A percentile compares a stretch with the other conserved stretches of the same genome.
Evolutionary conservation across 2,797 vertebrate species (phyloP).

Genomic region (Platalea minor): DNA sequence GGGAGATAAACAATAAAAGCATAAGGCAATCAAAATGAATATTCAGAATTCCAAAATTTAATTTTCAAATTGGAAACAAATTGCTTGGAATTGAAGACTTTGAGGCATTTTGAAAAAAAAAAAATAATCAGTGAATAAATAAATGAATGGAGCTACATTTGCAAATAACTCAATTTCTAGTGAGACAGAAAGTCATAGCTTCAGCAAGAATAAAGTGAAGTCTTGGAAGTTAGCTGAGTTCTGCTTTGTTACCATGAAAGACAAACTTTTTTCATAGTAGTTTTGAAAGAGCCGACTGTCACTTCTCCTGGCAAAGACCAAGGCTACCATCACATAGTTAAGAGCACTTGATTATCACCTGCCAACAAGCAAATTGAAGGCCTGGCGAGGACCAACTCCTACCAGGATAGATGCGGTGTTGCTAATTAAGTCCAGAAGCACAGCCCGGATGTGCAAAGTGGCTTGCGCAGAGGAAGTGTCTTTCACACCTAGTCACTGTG

Average conservation of each 20-base stretch:
- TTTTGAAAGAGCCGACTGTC: neutral
- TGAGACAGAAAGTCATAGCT: neutral
- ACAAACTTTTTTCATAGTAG: neutral
- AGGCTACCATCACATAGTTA: neutral
- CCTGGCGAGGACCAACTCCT: neutral
- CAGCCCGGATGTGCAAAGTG: constrained; percentile 19
- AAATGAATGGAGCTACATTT: neutral
- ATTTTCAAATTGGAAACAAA: neutral
- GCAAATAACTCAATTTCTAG: neutral
- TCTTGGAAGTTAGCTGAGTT: neutral
- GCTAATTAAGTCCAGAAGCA: constrained; percentile 34
- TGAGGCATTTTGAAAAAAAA: neutral
- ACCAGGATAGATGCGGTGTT: neutral
- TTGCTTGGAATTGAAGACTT: neutral
- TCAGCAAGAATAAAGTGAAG: neutral
- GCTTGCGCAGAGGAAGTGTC: neutral
- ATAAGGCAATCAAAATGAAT: neutral
- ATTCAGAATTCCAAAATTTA: neutral
- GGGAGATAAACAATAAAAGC: neutral
- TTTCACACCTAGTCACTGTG: constrained; percentile 34
- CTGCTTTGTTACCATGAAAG: neutral
- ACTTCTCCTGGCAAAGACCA: neutral
- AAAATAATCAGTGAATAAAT: neutral
- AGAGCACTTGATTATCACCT: neutral
- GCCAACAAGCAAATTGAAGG: neutral